Base-by-base conservation (phyloP, 2,113 vertebrate genomes). In the Melozone crissalis region DNA sequence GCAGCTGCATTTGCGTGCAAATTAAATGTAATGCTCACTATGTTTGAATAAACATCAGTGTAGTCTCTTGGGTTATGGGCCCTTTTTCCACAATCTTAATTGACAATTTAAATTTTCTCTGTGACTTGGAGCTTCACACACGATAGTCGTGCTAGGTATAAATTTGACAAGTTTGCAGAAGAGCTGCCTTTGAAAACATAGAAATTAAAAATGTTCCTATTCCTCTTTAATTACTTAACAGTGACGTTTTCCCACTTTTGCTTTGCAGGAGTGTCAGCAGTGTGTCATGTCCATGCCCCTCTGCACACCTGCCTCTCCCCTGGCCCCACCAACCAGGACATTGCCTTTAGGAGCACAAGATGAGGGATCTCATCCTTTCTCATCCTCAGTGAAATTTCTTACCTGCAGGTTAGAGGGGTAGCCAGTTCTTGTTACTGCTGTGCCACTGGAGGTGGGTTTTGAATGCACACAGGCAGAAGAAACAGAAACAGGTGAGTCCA, bases 131-230 rank as follows among this genome's bases (percentile, higher is more conserved):
- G 19, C 68, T 91, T 58, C 3, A 3, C 49, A 18, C 23, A 8
- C 1, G 7, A 14, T 19, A 16, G 15, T 84, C 1, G 0, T 28
- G 21, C 35, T 65, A 41, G 19, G 26, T 59, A 16, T 26, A 35
- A 77, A 71, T 31, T 58, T 19, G 16, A 17, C 57, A 81, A 30
- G 19, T 49, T 88, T 61, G 61, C 44, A 62, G 47, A 76, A 46
- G 41, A 73, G 33, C 24, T 88, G 35, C 37, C 44, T 72, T 24
- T 33, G 44, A 86, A 94, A 78, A 67, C 2, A 2, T 7, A 28
- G 68, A 71, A 66, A 39, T 39, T 55, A 8, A 84, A 75, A 30
- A 15, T 31, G 10, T 44, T 75, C 21, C 39, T 81, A 15, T 15
- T 72, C 7, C 15, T 63, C n/a, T 83, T 83, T 44, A 69, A 30